phyloP scores from a whole-genome alignment of 2,888 invertebrate genomes.

The Acleris sparsana region DNA sequence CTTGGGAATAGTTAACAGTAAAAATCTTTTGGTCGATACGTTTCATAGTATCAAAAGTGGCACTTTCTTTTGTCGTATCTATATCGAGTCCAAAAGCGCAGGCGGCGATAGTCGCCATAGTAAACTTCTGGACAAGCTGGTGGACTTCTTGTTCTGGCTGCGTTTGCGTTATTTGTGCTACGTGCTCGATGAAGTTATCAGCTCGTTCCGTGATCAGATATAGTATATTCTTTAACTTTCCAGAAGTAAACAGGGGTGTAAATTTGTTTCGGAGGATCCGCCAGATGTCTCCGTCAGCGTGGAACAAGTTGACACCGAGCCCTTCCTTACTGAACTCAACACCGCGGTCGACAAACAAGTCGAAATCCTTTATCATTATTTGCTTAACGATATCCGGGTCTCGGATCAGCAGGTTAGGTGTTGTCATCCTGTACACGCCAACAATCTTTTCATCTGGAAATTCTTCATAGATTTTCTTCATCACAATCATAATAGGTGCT shows the following conservation, averaged over 20 bases:
- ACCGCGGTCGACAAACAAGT: conserved; percentile 56
- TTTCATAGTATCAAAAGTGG: conserved; percentile 40
- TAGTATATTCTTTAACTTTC: conserved; percentile 65
- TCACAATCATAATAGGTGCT: conserved; percentile 38
- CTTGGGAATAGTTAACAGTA: conserved; percentile 43
- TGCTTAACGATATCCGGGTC: conserved; percentile 62
- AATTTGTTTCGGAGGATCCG: conserved; percentile 52
- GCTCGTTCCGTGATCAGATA: conserved; percentile 52
- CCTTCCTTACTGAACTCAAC: conserved; percentile 54
- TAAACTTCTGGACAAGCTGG: conserved; percentile 7
- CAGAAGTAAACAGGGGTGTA: conserved; percentile 61
- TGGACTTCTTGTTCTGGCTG: conserved; percentile 26
- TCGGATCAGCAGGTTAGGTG: conserved; percentile 47
- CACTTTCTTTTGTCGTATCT: conserved; percentile 10
- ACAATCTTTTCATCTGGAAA: conserved; percentile 49
- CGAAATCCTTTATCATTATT: conserved; percentile 62
- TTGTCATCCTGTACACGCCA: conserved; percentile 42
- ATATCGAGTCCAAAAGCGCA: conserved; percentile 29
- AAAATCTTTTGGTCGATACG: conserved; percentile 44
- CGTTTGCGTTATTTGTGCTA: conserved; percentile 39
- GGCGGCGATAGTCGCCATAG: conserved; percentile 13
- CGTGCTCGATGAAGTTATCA: conserved; percentile 48
- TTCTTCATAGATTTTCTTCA: conserved; percentile 42
- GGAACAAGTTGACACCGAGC: conserved; percentile 58
- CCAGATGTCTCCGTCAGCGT: conserved; percentile 59